Evolutionary conservation across 2,113 vertebrate species (phyloP).

Genomic region (Australoheros scitulus): DNA sequence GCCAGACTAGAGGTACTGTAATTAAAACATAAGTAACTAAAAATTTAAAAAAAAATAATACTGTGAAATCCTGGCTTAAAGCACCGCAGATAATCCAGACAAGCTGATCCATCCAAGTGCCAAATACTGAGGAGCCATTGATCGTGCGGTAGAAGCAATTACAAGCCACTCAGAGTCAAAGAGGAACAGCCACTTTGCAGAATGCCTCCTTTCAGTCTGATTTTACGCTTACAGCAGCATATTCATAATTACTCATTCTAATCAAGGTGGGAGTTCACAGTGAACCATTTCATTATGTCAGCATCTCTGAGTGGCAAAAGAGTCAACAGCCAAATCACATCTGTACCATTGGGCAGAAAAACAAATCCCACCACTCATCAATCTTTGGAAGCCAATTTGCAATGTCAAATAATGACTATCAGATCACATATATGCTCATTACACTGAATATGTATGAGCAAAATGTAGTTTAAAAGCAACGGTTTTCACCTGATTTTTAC

Average conservation of each 20-base stretch:
- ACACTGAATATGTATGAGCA: neutral
- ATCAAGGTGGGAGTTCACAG: conserved; percentile 79
- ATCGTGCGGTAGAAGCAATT: conserved; percentile 65
- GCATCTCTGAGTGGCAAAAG: conserved; percentile 68
- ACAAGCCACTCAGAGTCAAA: conserved; percentile 60
- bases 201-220: conserved; percentile 41
- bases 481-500: neutral
- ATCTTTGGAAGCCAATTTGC: conserved; percentile 21
- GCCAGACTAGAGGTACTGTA: neutral
- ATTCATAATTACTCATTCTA: conserved; percentile 80
- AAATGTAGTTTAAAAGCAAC: conserved; percentile 6
- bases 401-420: conserved; percentile 34
- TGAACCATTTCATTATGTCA: conserved; percentile 70
- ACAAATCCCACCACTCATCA: conserved; percentile 37
- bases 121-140: conserved; percentile 62
- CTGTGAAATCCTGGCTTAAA: conserved; percentile 3
- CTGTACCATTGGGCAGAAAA: conserved; percentile 54
- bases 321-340: conserved; percentile 70
- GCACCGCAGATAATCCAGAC: conserved; percentile 33
- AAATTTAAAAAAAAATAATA: neutral
- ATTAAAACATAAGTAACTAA: neutral
- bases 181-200: conserved; percentile 51
- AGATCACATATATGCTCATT: conserved; percentile 15
- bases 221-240: conserved; percentile 70
- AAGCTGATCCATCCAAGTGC: conserved; percentile 58